A percentile compares a stretch with the other conserved stretches of the same genome.
Conservation (phyloP, 2,888 invertebrate genomes). For the Cryptus viduatorius region DNA sequence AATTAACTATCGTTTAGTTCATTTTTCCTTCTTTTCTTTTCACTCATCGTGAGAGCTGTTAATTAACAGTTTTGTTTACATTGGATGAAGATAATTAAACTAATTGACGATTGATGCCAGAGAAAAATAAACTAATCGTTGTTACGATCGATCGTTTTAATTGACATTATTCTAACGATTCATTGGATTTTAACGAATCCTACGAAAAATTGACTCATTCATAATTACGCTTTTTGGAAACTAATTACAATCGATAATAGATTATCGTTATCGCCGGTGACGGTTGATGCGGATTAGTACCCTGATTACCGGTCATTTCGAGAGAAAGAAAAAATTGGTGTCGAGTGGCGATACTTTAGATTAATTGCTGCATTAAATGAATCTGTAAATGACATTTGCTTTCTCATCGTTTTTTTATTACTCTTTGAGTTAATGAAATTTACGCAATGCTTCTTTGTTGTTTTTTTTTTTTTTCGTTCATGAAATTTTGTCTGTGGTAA, state of each 20-base stretch:
- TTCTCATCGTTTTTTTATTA: background rate
- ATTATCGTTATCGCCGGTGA: no score
- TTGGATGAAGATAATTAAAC: background rate
- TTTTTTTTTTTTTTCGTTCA: background rate
- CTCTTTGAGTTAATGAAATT: slow-evolving; percentile 10
- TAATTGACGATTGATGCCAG: background rate
- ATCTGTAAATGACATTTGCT: background rate
- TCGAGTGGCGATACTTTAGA: background rate
- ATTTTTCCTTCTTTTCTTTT: background rate
- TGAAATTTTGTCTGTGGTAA: no score
- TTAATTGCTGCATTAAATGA: background rate
- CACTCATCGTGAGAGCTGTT: background rate
- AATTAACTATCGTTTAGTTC: background rate
- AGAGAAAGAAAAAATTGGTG: background rate
- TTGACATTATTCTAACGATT: no score
- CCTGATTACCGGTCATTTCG: background rate
- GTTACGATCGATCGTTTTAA: no score
- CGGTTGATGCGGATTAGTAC: background rate
- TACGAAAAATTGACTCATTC: no score
- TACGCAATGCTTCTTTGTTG: background rate
- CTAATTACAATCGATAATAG: no score
- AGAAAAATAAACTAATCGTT: background rate
- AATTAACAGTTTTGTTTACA: background rate
- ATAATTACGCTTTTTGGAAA: no score
- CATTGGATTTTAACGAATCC: no score